Percentiles rank a stretch among this genome's conserved stretches.
phyloP scores from a whole-genome alignment of 2,888 invertebrate genomes.

The Lasioglossum malachurum region DNA sequence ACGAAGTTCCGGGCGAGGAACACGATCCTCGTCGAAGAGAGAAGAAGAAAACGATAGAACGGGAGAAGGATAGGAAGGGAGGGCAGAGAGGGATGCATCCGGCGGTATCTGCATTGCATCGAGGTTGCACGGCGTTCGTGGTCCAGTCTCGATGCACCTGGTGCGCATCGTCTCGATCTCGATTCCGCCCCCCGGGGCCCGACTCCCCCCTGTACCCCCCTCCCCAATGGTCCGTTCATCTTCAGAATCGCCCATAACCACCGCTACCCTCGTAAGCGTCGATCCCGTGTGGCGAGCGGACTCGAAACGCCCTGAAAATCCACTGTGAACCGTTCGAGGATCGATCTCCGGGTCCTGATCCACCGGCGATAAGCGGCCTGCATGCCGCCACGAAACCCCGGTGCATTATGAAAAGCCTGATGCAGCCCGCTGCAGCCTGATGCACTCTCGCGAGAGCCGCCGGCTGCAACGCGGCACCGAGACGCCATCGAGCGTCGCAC shows the following conservation, averaged over 20 bases:
- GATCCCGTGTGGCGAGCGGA: slow-evolving; percentile 41
- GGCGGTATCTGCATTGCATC: slow-evolving; percentile 77
- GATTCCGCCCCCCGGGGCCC: slow-evolving; percentile 68
- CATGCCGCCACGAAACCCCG: slow-evolving; percentile 27
- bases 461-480: slow-evolving; percentile 45
- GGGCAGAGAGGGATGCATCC: slow-evolving; percentile 50
- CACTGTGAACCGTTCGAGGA: slow-evolving; percentile 64
- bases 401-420: slow-evolving; percentile 50
- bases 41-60: slow-evolving; percentile 11
- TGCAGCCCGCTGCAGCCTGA: neutral
- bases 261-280: slow-evolving; percentile 57
- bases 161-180: slow-evolving; percentile 79
- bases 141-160: slow-evolving; percentile 77
- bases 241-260: slow-evolving; percentile 47
- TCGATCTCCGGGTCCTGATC: slow-evolving; percentile 55
- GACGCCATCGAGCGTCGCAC: neutral
- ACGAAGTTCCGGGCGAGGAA: neutral
- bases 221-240: slow-evolving; percentile 13
- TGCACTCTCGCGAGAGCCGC: neutral
- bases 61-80: slow-evolving; percentile 42
- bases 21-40: neutral
- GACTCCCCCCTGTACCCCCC: neutral
- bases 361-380: slow-evolving; percentile 41
- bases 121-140: slow-evolving; percentile 69
- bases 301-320: slow-evolving; percentile 72